phyloP scores from a whole-genome alignment of 37 sponge, comb jelly and placozoan species.

The Agelas oroides region DNA sequence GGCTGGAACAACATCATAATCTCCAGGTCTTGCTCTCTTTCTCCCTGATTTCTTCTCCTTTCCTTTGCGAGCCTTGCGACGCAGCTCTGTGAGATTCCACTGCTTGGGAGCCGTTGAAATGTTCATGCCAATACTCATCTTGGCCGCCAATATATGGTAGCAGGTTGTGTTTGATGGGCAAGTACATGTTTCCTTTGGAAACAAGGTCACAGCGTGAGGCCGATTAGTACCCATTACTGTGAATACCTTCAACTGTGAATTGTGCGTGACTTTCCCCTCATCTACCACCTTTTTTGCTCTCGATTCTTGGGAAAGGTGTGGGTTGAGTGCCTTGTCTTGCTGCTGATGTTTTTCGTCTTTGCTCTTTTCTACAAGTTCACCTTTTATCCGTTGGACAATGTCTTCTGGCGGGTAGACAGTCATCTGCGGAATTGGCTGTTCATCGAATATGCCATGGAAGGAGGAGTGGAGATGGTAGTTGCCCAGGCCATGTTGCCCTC shows the following conservation, averaged over 20 bases:
- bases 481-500: conserved; percentile 29
- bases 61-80: too few relatives aligned
- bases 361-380: too few relatives aligned
- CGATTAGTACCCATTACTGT: conserved; percentile 27
- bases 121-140: conserved; percentile 49
- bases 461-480: conserved; percentile 22
- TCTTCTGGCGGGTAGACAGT: conserved; percentile 34
- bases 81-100: too few relatives aligned
- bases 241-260: too few relatives aligned
- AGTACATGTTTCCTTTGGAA: conserved; percentile 65
- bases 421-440: background rate
- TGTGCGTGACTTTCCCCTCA: too few relatives aligned
- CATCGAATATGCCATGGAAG: background rate
- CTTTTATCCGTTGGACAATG: conserved; percentile 16
- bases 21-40: conserved; percentile 33
- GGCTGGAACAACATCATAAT: conserved; percentile 18
- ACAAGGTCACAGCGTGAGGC: conserved; percentile 40
- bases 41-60: too few relatives aligned
- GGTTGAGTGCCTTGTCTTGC: too few relatives aligned
- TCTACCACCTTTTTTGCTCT: too few relatives aligned
- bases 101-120: background rate
- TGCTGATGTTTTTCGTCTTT: too few relatives aligned
- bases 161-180: conserved; percentile 56
- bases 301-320: too few relatives aligned
- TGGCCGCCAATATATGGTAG: conserved; percentile 67